These are phyloP conservation scores for Hippocampus mohnikei DNA, from an alignment of 2,113 vertebrate genomes.

Conservation along the genomic window DNA sequence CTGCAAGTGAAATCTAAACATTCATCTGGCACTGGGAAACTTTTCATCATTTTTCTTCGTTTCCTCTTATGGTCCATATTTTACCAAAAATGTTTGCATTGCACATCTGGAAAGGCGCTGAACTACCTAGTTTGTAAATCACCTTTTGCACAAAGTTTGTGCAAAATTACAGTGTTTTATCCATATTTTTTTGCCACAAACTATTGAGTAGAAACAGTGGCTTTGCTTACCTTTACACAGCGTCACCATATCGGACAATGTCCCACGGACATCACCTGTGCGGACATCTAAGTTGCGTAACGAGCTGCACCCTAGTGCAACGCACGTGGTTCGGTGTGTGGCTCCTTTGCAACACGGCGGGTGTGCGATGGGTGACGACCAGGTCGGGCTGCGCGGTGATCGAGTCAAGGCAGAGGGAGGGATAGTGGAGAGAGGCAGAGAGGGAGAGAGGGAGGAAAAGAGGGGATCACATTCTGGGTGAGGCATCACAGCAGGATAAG, in stretches of 20 bases:
- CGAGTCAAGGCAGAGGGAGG: slow-evolving; percentile 29
- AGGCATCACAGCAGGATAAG: slow-evolving; percentile 67
- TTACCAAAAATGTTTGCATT: neutral
- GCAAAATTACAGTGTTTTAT: neutral
- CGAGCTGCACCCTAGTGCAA: slow-evolving; percentile 2
- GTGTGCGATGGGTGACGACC: slow-evolving; percentile 27
- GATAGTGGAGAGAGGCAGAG: slow-evolving; percentile 22
- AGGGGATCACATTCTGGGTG: slow-evolving; percentile 56
- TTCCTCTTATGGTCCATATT: neutral
- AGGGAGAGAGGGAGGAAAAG: slow-evolving; percentile 27
- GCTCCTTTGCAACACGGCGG: slow-evolving; percentile 13
- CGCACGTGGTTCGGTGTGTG: slow-evolving; percentile 1
- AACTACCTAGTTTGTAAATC: neutral
- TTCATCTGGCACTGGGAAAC: neutral
- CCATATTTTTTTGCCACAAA: neutral
- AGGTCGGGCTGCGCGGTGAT: slow-evolving; percentile 24
- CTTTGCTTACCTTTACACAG: neutral
- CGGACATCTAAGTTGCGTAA: neutral
- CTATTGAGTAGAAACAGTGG: neutral
- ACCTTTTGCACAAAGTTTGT: neutral
- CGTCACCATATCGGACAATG: neutral
- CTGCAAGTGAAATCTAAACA: neutral
- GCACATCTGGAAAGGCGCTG: neutral
- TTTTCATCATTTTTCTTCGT: neutral
- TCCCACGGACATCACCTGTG: neutral